Evolutionary conservation across 2,113 vertebrate species (phyloP).

Genomic region (Tychaedon coryphoeus): DNA sequence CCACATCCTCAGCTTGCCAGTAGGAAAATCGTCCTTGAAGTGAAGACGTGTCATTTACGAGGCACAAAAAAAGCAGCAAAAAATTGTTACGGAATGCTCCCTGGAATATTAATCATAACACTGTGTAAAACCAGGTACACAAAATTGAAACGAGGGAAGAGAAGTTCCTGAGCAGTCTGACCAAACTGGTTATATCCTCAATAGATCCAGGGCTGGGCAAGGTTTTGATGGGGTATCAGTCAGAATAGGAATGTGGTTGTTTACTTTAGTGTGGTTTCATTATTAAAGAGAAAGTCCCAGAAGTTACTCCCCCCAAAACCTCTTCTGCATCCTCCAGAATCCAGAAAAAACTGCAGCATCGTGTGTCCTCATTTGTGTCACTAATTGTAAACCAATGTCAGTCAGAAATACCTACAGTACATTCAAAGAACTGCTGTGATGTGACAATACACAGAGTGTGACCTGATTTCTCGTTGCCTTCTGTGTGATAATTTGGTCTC

Average conservation of each 20-base stretch:
- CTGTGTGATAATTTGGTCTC: background rate
- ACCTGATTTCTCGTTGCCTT: background rate
- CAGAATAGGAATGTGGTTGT: background rate
- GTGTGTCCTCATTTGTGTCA: background rate
- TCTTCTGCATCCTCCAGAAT: background rate
- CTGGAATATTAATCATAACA: slow-evolving; percentile 61
- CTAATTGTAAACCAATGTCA: background rate
- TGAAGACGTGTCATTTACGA: slow-evolving; percentile 65
- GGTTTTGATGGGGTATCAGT: background rate
- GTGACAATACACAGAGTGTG: background rate
- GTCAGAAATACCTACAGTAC: background rate
- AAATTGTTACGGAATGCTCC: slow-evolving; percentile 24
- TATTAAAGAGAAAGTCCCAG: background rate
- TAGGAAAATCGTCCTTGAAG: slow-evolving; percentile 69
- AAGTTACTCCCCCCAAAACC: rapidly evolving
- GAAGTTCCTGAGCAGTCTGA: background rate
- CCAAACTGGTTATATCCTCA: background rate
- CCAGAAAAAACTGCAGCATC: background rate
- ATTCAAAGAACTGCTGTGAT: background rate
- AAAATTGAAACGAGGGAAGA: background rate
- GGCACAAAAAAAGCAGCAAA: slow-evolving; percentile 36
- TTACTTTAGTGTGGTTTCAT: background rate
- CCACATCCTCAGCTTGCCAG: slow-evolving; percentile 65
- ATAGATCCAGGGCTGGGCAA: background rate
- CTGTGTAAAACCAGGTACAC: background rate